Percentiles rank a stretch among this genome's conserved stretches.
Conservation (phyloP, 2,113 vertebrate genomes). For the Sapayoa aenigma region DNA sequence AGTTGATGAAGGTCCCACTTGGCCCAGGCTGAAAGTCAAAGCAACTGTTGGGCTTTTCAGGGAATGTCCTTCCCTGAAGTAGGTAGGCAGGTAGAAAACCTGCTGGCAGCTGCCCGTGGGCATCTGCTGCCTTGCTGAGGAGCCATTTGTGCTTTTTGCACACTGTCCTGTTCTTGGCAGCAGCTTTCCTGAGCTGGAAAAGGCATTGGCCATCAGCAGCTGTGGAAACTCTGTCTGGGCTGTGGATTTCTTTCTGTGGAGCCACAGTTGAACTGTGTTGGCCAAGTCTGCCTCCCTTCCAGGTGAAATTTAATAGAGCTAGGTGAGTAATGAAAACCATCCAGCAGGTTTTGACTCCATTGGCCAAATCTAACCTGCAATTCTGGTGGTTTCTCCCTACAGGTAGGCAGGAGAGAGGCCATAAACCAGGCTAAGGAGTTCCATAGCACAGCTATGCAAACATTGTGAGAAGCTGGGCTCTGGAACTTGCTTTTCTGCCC, state of each 20-base stretch:
- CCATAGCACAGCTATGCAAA: not conserved
- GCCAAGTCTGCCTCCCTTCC: not conserved
- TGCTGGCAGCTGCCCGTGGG: slow-evolving; percentile 30
- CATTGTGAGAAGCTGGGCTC: not conserved
- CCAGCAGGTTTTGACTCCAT: not conserved
- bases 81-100: slow-evolving; percentile 37
- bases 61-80: slow-evolving; percentile 40
- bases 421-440: not conserved
- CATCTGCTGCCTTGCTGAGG: slow-evolving; percentile 31
- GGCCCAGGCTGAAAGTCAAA: slow-evolving; percentile 58
- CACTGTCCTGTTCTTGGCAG: not conserved
- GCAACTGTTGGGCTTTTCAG: slow-evolving; percentile 29
- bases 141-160: slow-evolving; percentile 32
- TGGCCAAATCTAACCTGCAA: not conserved
- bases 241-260: not conserved
- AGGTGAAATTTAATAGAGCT: not conserved
- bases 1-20: slow-evolving; percentile 56
- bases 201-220: not conserved
- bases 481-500: not conserved
- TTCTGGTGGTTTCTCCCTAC: not conserved
- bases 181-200: not conserved
- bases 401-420: not conserved
- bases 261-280: not conserved
- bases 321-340: not conserved
- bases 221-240: not conserved